Evolutionary conservation across 2,113 vertebrate genomes (phyloP).

Genomic region (Daboia siamensis): DNA sequence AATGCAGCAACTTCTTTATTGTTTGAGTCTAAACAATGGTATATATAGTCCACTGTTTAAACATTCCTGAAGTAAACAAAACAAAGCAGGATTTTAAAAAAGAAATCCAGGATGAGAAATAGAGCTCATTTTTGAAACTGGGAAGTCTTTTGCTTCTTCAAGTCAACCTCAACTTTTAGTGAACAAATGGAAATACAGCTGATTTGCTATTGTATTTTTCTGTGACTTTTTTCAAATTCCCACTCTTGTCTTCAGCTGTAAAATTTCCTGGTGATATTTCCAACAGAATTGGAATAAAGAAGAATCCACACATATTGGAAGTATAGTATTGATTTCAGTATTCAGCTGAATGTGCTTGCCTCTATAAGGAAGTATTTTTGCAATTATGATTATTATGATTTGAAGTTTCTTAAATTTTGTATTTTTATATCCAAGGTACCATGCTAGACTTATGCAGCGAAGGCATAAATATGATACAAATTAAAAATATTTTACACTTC

Average conservation of each 20-base stretch:
- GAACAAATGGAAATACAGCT: not conserved
- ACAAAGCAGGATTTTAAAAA: not conserved
- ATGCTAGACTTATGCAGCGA: not conserved
- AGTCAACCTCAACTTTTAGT: not conserved
- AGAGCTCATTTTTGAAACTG: not conserved
- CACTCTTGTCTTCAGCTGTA: not conserved
- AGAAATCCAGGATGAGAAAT: not conserved
- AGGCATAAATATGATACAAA: constrained; percentile 7
- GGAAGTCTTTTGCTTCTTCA: not conserved
- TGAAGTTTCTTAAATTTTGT: constrained; percentile 7
- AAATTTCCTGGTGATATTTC: not conserved
- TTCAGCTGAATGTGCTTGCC: not conserved
- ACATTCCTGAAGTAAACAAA: not conserved
- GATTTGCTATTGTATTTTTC: not conserved
- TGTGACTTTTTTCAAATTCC: not conserved
- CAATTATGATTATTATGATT: not conserved
- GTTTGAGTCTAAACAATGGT: not conserved
- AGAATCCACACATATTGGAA: no score
- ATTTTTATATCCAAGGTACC: not conserved
- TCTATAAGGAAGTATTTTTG: not conserved
- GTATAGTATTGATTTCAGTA: not conserved
- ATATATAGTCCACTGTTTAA: not conserved
- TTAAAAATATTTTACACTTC: constrained; percentile 15
- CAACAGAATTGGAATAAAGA: not conserved
- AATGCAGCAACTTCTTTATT: not conserved